These are phyloP conservation scores for Plumapathes pennacea DNA, from an alignment of 92 coral and sea anemone species.

Conservation along the genomic window DNA sequence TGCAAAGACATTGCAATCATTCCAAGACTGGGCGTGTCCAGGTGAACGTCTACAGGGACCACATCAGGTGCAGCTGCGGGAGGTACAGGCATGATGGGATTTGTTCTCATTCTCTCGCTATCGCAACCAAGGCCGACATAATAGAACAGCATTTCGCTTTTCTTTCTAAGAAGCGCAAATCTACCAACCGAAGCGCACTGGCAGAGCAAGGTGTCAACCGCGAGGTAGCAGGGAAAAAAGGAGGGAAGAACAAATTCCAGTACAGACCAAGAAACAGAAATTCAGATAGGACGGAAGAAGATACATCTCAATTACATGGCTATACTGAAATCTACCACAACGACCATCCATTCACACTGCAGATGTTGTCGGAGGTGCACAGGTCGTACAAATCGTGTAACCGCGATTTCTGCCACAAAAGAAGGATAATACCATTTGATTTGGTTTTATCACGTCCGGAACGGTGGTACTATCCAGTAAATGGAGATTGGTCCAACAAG, in stretches of 20 bases:
- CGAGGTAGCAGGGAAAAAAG: conserved; percentile 23
- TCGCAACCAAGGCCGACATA: conserved; percentile 2
- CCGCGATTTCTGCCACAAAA: conserved; percentile 4
- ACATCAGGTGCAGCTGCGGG: conserved; percentile 6
- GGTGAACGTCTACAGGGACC: background rate
- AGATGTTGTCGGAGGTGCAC: conserved; percentile 1
- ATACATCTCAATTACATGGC: background rate
- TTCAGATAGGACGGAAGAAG: background rate
- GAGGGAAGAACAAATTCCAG: conserved; percentile 10
- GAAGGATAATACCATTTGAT: conserved; percentile 11
- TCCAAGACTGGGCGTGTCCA: conserved; percentile 8
- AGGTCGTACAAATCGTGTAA: conserved; percentile 21
- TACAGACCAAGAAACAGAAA: conserved; percentile 3
- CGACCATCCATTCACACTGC: conserved; percentile 6
- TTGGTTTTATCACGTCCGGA: conserved; percentile 24
- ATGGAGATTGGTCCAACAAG: conserved; percentile 36
- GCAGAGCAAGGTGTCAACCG: conserved; percentile 7
- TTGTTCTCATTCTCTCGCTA: conserved; percentile 23
- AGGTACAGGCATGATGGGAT: conserved; percentile 9
- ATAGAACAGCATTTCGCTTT: background rate
- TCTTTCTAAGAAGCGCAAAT: background rate
- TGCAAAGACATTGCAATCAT: too few species aligned
- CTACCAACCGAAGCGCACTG: conserved; percentile 5
- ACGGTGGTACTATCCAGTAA: conserved; percentile 29
- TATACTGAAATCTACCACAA: conserved; percentile 18